A percentile compares a stretch with the other conserved stretches of the same genome.
phyloP scores from a whole-genome alignment of 1,140 invertebrate genomes.

The Tetraneura akinire region DNA sequence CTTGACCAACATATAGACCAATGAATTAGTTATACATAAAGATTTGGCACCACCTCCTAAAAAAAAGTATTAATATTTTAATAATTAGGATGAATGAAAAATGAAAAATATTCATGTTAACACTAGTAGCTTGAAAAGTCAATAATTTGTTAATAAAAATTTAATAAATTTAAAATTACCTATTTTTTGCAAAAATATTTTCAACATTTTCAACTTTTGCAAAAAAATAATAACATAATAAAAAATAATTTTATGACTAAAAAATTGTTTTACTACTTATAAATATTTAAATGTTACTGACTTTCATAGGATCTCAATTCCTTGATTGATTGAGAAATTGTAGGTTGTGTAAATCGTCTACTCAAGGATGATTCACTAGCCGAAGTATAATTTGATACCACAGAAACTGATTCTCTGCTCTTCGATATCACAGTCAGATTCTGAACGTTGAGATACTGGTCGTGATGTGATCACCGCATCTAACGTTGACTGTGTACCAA shows the following conservation, averaged over 20 bases:
- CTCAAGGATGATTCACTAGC: neutral
- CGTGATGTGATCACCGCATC: neutral
- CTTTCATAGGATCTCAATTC: neutral
- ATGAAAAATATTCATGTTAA: too few species aligned
- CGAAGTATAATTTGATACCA: neutral
- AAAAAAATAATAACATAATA: neutral
- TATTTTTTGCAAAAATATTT: neutral
- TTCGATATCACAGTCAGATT: neutral
- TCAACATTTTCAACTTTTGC: neutral
- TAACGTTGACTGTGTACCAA: neutral
- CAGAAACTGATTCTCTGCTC: too few species aligned
- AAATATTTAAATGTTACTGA: slow-evolving; percentile 13
- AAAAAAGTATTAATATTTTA: too few species aligned
- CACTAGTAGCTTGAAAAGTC: neutral
- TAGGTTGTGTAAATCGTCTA: neutral
- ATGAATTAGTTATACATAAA: neutral
- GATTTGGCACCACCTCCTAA: neutral
- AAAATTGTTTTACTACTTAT: neutral
- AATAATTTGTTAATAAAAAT: neutral
- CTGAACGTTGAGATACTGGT: neutral
- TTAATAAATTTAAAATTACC: neutral
- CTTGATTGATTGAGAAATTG: neutral
- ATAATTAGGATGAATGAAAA: too few species aligned
- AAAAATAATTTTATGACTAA: neutral
- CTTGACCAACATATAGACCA: neutral